These are phyloP conservation scores for Mellivora capensis DNA, from an alignment of 2,113 vertebrate species.

Conservation along the genomic window DNA sequence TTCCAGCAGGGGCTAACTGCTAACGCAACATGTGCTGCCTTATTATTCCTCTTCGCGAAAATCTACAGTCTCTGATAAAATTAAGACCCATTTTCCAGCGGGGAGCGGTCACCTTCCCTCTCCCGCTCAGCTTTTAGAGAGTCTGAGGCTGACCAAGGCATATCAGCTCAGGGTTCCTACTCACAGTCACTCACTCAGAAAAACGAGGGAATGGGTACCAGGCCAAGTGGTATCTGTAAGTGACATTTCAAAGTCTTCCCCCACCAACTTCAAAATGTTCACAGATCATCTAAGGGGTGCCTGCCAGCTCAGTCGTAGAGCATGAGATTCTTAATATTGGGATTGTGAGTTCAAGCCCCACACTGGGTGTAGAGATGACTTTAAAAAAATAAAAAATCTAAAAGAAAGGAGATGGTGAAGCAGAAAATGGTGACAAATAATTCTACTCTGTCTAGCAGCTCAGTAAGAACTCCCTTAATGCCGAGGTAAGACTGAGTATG, in stretches of 20 bases:
- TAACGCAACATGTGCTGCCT: not conserved
- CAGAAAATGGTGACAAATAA: not conserved
- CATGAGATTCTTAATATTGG: not conserved
- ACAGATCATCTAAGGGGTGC: not conserved
- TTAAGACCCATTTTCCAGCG: not conserved
- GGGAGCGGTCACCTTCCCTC: not conserved
- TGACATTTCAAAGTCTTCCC: not conserved
- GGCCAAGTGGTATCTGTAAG: too few species aligned
- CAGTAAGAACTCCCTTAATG: not conserved
- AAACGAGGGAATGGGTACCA: not conserved
- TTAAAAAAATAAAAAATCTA: not conserved
- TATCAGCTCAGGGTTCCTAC: not conserved
- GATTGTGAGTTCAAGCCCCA: not conserved
- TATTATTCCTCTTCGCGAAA: not conserved
- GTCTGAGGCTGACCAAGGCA: not conserved
- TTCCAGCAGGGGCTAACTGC: not conserved
- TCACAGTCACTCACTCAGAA: not conserved
- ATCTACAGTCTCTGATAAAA: not conserved
- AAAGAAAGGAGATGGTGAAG: not conserved
- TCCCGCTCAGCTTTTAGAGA: not conserved
- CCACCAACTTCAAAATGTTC: not conserved
- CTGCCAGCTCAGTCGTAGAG: not conserved
- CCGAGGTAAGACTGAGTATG: not conserved
- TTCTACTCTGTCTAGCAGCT: too few species aligned
- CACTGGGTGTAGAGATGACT: not conserved